A percentile compares a stretch with the other conserved stretches of the same genome.
phyloP scores from a whole-genome alignment of 2,888 invertebrate species.

The Creontiades dilutus region DNA sequence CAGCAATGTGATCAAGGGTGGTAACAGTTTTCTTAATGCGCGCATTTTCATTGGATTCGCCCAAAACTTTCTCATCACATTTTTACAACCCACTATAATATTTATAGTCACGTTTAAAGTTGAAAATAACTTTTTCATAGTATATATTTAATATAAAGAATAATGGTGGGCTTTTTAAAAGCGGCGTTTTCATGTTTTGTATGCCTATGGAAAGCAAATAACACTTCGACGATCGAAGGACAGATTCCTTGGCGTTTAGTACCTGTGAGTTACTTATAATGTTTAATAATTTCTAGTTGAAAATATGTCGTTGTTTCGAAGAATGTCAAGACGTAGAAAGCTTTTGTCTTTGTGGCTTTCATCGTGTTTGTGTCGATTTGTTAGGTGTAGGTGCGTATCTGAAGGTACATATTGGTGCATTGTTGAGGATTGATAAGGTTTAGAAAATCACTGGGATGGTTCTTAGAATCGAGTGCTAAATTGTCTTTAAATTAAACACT shows the following conservation, averaged over 20 bases:
- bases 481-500: no score
- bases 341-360: not conserved
- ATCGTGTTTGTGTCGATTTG: not conserved
- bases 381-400: not conserved
- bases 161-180: constrained; percentile 12
- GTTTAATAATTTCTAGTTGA: not conserved
- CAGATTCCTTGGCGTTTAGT: constrained; percentile 20
- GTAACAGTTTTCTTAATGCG: not conserved
- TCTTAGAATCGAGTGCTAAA: no score
- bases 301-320: not conserved
- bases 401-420: not conserved
- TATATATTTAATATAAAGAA: constrained; percentile 37
- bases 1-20: no score
- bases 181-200: not conserved
- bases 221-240: constrained; percentile 15
- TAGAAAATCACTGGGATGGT: no score
- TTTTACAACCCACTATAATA: constrained; percentile 32
- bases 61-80: constrained; percentile 29
- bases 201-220: constrained; percentile 19
- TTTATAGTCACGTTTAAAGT: constrained; percentile 24
- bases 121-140: constrained; percentile 28
- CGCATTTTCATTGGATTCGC: constrained; percentile 6
- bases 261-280: constrained; percentile 5
- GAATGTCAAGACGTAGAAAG: not conserved
- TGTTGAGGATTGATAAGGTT: not conserved